Percentiles rank a stretch among this genome's conserved stretches.
Conservation (phyloP, 2,888 invertebrate genomes). For the Pseudococcus jackbeardsleyi region DNA sequence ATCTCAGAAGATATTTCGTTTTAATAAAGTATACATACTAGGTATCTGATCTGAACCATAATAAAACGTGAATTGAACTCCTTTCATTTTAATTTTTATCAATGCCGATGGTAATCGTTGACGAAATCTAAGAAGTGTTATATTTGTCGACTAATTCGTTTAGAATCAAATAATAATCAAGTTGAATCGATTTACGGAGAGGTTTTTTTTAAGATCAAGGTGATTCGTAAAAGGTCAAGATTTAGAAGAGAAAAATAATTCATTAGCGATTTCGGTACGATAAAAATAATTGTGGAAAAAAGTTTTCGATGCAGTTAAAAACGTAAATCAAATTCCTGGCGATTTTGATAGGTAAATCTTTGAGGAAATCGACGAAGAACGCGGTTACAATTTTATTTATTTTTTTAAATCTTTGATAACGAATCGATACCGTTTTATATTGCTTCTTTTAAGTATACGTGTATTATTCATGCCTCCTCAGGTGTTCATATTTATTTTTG, state of each 20-base stretch:
- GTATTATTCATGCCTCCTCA: not conserved
- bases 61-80: conserved; percentile 48
- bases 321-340: not conserved
- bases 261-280: not conserved
- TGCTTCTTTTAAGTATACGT: conserved; percentile 3
- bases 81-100: conserved; percentile 52
- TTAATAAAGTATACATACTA: not conserved
- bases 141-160: conserved; percentile 49
- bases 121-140: conserved; percentile 47
- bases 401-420: conserved; percentile 20
- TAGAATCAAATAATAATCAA: conserved; percentile 51
- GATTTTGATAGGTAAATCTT: not conserved
- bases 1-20: conserved; percentile 31
- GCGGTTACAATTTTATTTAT: not conserved
- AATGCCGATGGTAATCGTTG: conserved; percentile 54
- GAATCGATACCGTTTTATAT: not conserved
- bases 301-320: not conserved
- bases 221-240: conserved; percentile 18
- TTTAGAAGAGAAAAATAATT: conserved; percentile 5
- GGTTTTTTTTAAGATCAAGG: conserved; percentile 45
- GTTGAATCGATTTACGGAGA: conserved; percentile 19
- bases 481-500: not conserved
- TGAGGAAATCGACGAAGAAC: conserved; percentile 15
- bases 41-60: not conserved
- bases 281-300: conserved; percentile 1